Conservation (phyloP, 2,113 vertebrate genomes). For the Hemibagrus wyckioides region DNA sequence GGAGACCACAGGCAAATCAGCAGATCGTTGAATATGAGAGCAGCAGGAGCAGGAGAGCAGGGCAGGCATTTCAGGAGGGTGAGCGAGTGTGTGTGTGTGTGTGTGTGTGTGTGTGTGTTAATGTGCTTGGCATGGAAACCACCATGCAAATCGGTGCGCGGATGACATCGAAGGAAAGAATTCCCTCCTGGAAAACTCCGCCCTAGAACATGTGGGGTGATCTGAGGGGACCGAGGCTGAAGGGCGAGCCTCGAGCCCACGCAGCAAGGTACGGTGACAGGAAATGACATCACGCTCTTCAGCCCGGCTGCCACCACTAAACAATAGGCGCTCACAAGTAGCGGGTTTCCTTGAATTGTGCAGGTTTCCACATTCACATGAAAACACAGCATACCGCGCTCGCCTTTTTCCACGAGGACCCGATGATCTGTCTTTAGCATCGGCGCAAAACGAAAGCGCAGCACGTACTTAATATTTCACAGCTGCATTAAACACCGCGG, state of each 20-base stretch:
- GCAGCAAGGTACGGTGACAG: slow-evolving; percentile 15
- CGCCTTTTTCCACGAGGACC: slow-evolving; percentile 58
- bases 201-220: slow-evolving; percentile 23
- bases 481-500: neutral
- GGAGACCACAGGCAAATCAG: slow-evolving; percentile 51
- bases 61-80: neutral
- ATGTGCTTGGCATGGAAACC: slow-evolving; percentile 46
- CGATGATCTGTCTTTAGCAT: neutral
- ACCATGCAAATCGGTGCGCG: slow-evolving; percentile 53
- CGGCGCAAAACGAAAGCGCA: neutral
- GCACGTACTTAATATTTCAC: neutral
- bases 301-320: slow-evolving; percentile 51
- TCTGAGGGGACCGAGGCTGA: slow-evolving; percentile 28
- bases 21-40: slow-evolving; percentile 33
- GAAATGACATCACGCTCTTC: slow-evolving; percentile 48
- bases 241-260: neutral
- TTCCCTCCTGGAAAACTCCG: slow-evolving; percentile 49
- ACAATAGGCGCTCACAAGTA: slow-evolving; percentile 64
- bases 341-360: slow-evolving; percentile 75
- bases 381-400: slow-evolving; percentile 44
- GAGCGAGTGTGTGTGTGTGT: neutral
- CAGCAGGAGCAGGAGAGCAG: neutral
- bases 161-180: slow-evolving; percentile 55
- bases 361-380: slow-evolving; percentile 63
- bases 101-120: neutral